Conservation (phyloP, 2,888 invertebrate genomes). For the Acanthopleura granulata region DNA sequence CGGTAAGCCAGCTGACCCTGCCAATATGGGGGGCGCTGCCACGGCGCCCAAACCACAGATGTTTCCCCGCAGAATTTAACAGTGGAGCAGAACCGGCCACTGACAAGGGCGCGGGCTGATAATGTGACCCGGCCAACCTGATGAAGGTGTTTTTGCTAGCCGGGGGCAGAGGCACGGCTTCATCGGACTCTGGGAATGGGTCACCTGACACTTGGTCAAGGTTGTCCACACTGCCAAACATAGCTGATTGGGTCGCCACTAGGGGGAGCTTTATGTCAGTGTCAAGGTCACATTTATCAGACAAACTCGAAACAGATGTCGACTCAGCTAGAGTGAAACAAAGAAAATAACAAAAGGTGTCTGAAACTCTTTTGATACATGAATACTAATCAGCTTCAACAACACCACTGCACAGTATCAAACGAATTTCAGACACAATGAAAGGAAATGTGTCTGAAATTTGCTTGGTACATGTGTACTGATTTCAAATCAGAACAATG, state of each 20-base stretch:
- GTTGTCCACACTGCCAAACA: conserved; percentile 11
- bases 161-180: neutral
- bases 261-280: neutral
- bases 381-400: too few species aligned
- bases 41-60: conserved; percentile 5
- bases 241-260: neutral
- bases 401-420: too few species aligned
- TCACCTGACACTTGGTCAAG: neutral
- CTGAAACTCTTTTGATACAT: too few species aligned
- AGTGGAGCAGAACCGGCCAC: neutral
- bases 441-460: too few species aligned
- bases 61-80: neutral
- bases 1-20: conserved; percentile 10
- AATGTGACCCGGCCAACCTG: neutral
- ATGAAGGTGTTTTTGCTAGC: neutral
- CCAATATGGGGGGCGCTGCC: neutral
- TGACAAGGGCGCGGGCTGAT: neutral
- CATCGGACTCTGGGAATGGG: neutral
- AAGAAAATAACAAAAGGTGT: too few species aligned
- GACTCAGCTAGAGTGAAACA: neutral
- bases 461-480: too few species aligned
- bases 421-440: too few species aligned
- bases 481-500: too few species aligned
- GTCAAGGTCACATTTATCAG: neutral
- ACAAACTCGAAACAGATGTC: neutral